Base-by-base conservation (phyloP, 1,140 invertebrate genomes). In the Bombus vancouverensis region DNA sequence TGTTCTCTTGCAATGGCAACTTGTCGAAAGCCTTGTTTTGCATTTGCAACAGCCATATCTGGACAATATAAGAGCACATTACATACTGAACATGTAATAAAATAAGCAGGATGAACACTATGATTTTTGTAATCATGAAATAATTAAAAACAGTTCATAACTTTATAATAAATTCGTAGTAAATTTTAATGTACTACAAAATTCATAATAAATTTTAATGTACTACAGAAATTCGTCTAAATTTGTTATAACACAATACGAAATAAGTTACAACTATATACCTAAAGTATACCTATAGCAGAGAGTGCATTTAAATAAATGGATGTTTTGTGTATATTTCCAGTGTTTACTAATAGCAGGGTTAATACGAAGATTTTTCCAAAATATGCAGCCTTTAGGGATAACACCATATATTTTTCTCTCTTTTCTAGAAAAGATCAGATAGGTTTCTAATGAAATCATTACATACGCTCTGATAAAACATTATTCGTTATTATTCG, bases 11-110 rank as follows among this genome's bases (percentile, higher is more conserved):
- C 96, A 71, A 97, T 97, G 25, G 96, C 96, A 1, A 98, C 94
- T 66, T 96, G 96, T 71, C 96, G 96, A 89, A 97, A 97, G 59
- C 96, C 96, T 92, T 95, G 95, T 82, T 95, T 95, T 6, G 94
- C 92, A 39, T 94, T 94, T 34, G 85, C 6, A 5, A 95, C 93
- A 9, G 92, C 93, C 75, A 92, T 91, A 89, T 95, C 94, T 94
- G n/a, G 68, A 88, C 86, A n/a, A 77, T 68, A 70, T 32, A 15
- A 83, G 53, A 37, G 22, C 59, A 2, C 0, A 47, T 84, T 62
- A 72, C 8, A 32, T 9, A 71, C 15, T 32, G 15, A 57, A 66
- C 1, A 15, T 6, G 0, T 37, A 10, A 62, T 44, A 5, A 39
- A 83, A 0, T 12, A 39, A 53, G 3, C 15, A n/a, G 47, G 3